Percentiles rank a stretch among this genome's conserved stretches.
Evolutionary conservation across 1,140 invertebrate species (phyloP).

Genomic region (Cydia splendana): DNA sequence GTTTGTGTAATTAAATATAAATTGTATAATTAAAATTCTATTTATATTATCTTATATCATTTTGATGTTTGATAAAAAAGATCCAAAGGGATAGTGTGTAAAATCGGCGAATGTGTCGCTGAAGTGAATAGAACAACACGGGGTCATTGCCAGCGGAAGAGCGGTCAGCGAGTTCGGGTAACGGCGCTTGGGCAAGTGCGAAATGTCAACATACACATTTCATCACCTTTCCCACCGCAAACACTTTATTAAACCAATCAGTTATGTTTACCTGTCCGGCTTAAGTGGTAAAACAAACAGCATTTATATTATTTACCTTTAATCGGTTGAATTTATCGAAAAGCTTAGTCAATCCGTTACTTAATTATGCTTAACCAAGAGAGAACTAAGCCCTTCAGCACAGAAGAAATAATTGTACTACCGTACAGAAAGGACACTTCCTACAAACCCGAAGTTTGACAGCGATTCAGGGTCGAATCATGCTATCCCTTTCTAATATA

Average conservation of each 20-base stretch:
- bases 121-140: neutral
- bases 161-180: conserved; percentile 43
- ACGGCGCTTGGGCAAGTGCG: conserved; percentile 52
- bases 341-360: neutral
- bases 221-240: conserved; percentile 23
- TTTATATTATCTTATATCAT: no score
- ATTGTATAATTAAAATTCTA: no score
- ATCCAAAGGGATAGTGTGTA: neutral
- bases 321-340: neutral
- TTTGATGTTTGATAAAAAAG: no score
- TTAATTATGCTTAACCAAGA: neutral
- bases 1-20: no score
- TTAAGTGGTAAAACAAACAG: neutral
- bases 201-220: conserved; percentile 57
- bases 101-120: neutral
- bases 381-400: neutral
- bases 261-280: neutral
- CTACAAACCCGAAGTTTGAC: no score
- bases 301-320: neutral
- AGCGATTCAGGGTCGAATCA: no score
- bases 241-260: conserved; percentile 26
- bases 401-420: no score
- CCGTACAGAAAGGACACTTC: no score
- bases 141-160: conserved; percentile 65
- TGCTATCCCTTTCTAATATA: no score